phyloP scores from a whole-genome alignment of 1,140 invertebrate species.

The Zelostemma sp. region DNA sequence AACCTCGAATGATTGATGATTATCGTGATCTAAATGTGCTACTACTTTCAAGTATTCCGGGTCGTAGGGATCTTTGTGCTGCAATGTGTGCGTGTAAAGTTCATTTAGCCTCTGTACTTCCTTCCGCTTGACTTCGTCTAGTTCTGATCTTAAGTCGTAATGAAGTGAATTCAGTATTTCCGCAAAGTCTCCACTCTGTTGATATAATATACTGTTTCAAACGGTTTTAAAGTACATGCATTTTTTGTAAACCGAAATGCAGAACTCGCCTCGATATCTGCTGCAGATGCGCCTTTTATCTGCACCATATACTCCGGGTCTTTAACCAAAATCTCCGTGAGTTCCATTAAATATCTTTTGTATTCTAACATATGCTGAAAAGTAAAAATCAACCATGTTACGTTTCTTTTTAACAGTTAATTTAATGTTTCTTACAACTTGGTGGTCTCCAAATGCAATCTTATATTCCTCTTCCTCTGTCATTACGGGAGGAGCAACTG shows the following conservation, averaged over 20 bases:
- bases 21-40: constrained; percentile 86
- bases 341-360: constrained; percentile 87
- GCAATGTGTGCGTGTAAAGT: constrained; percentile 75
- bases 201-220: no score
- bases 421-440: no score
- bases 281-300: constrained; percentile 83
- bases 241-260: constrained; percentile 21
- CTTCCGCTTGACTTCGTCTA: constrained; percentile 95
- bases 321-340: constrained; percentile 85
- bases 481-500: no score
- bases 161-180: constrained; percentile 90
- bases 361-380: constrained; percentile 77
- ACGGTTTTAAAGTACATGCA: no score
- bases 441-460: no score
- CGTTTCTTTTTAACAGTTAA: no score
- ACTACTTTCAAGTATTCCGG: no score
- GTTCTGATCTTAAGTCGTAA: constrained; percentile 86
- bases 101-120: constrained; percentile 87
- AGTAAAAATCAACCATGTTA: no score
- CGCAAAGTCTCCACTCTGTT: constrained; percentile 94
- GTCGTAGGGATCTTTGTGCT: no score
- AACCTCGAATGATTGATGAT: constrained; percentile 95
- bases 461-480: no score
- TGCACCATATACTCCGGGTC: constrained; percentile 86
- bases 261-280: constrained; percentile 80